These are phyloP conservation scores for Hydractinia symbiolongicarpus DNA, from an alignment of 30 jellyfish, hydroid and myxozoan genomes.

Conservation along the genomic window DNA sequence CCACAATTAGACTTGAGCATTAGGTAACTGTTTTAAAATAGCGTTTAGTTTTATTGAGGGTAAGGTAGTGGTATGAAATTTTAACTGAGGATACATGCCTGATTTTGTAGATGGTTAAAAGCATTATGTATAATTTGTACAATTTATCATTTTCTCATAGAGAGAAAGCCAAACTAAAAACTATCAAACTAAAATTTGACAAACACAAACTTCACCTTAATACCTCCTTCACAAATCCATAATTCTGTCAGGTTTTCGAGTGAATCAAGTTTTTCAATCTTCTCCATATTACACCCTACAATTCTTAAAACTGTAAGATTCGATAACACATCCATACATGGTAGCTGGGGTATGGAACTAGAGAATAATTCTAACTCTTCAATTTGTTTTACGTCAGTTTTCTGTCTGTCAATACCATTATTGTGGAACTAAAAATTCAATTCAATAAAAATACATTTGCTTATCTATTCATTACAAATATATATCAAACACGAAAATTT, in stretches of 20 bases:
- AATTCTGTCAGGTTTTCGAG: slow-evolving; percentile 59
- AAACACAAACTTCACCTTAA: slow-evolving; percentile 47
- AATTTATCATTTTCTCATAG: too few species aligned
- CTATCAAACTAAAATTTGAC: too few species aligned
- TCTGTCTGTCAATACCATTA: slow-evolving; percentile 69
- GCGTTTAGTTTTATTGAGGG: too few species aligned
- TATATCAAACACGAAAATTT: too few species aligned
- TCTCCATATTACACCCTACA: slow-evolving; percentile 61
- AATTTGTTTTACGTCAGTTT: slow-evolving; percentile 38
- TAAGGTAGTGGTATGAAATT: too few species aligned
- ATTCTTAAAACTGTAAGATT: slow-evolving; percentile 35
- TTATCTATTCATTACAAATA: too few species aligned
- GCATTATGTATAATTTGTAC: too few species aligned
- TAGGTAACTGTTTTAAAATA: too few species aligned
- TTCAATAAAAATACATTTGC: background rate
- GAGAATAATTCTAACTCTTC: slow-evolving; percentile 56
- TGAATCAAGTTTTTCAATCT: slow-evolving; percentile 40
- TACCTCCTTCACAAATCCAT: slow-evolving; percentile 78
- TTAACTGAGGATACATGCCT: too few species aligned
- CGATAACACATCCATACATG: slow-evolving; percentile 43
- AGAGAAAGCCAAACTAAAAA: too few species aligned
- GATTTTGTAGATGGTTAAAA: too few species aligned
- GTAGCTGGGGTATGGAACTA: slow-evolving; percentile 47
- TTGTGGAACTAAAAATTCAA: slow-evolving; percentile 48
- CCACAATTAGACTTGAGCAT: too few species aligned